Percentiles rank a stretch among this genome's conserved stretches.
phyloP scores from a whole-genome alignment of 2,797 vertebrate genomes.

The Tolypeutes matacus region DNA sequence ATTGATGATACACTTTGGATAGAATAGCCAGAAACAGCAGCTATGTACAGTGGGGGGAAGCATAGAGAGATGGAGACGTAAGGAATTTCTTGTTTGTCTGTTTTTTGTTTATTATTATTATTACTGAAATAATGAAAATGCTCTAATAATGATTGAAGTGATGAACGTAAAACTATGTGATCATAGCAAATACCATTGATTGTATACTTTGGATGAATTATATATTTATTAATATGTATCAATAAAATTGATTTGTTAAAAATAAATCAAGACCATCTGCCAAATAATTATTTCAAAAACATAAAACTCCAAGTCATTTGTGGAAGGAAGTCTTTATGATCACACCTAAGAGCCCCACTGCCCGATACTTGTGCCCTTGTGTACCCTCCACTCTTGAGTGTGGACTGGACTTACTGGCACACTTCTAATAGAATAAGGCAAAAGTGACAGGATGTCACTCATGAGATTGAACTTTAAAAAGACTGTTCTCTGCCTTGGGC shows the following conservation, averaged over 20 bases:
- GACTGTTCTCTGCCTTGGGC: not conserved
- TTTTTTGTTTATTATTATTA: no score
- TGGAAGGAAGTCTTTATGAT: not conserved
- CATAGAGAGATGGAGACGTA: no score
- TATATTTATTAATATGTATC: no score
- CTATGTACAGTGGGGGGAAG: no score
- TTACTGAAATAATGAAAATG: no score
- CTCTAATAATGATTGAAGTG: no score
- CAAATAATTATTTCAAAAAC: constrained; percentile 20
- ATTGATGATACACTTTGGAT: no score
- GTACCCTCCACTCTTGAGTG: not conserved
- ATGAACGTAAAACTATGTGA: no score
- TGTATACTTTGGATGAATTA: no score
- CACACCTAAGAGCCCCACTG: not conserved
- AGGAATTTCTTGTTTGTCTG: no score
- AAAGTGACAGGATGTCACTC: not conserved
- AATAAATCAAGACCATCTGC: not conserved
- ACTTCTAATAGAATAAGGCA: not conserved
- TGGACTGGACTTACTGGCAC: not conserved
- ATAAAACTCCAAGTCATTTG: constrained; percentile 10
- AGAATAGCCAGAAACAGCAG: no score
- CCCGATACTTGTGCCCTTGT: not conserved
- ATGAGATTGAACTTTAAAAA: constrained; percentile 10
- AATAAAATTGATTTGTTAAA: not conserved
- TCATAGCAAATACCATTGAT: no score